Evolutionary conservation across 1,140 invertebrate genomes (phyloP).

Genomic region (Ips nitidus): DNA sequence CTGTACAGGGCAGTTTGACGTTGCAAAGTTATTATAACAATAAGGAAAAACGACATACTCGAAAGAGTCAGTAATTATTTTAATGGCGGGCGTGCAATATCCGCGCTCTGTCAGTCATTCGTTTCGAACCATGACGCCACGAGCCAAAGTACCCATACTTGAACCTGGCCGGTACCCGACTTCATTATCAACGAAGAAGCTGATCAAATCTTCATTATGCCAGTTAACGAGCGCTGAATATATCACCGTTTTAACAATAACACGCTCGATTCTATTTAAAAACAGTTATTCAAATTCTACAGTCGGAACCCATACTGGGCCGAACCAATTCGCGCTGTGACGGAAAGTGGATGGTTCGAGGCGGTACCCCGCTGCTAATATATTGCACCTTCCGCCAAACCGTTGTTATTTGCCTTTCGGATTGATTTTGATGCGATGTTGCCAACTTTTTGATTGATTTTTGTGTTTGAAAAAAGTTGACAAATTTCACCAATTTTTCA

Average conservation of each 20-base stretch:
- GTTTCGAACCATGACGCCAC: conserved; percentile 55
- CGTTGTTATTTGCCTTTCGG: conserved; percentile 27
- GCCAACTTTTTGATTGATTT: no score
- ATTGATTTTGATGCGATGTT: conserved; percentile 17
- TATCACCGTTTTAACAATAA: conserved; percentile 24
- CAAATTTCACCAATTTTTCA: no score
- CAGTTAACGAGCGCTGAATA: conserved; percentile 18
- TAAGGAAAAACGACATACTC: conserved; percentile 38
- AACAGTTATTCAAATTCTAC: conserved; percentile 35
- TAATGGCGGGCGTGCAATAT: conserved; percentile 54
- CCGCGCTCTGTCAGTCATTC: conserved; percentile 55
- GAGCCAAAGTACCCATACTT: conserved; percentile 51
- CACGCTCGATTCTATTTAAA: conserved; percentile 21
- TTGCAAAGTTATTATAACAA: conserved; percentile 28
- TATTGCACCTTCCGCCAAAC: conserved; percentile 30
- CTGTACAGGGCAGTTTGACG: not conserved
- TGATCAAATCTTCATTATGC: conserved; percentile 20
- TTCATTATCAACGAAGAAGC: conserved; percentile 7
- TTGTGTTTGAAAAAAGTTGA: no score
- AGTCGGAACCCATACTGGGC: conserved; percentile 32
- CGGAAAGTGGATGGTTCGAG: conserved; percentile 35
- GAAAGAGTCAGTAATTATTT: conserved; percentile 50
- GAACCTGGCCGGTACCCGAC: conserved; percentile 39
- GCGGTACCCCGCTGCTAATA: conserved; percentile 33
- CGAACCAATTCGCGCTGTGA: conserved; percentile 37